Evolutionary conservation across 1,140 invertebrate species (phyloP).

Genomic region (Chlorops oryzae): DNA sequence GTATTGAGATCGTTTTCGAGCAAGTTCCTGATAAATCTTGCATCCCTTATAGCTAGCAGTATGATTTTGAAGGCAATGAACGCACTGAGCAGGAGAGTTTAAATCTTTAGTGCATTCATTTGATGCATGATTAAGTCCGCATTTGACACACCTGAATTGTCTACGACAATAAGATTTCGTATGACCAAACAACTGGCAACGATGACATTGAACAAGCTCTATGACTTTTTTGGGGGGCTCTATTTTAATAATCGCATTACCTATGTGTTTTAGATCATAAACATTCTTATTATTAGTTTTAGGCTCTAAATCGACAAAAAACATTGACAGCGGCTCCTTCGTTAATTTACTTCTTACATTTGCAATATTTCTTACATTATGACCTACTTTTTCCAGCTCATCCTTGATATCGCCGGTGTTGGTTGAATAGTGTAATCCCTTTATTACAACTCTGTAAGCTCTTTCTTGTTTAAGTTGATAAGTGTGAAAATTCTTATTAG

Average conservation of each 20-base stretch:
- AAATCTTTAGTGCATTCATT: background rate
- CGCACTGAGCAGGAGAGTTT: background rate
- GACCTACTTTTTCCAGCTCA: background rate
- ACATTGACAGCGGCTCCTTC: too few relatives aligned
- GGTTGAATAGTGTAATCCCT: background rate
- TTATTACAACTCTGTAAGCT: background rate
- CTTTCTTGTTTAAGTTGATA: background rate
- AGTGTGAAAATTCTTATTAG: background rate
- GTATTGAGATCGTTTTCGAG: too few relatives aligned
- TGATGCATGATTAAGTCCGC: background rate
- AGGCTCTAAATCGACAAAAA: background rate
- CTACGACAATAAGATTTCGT: background rate
- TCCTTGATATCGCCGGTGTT: background rate
- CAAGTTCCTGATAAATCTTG: slow-evolving; percentile 1
- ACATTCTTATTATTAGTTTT: background rate
- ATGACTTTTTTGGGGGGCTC: too few relatives aligned
- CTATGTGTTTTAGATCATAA: too few relatives aligned
- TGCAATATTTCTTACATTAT: too few relatives aligned
- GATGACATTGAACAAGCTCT: slow-evolving; percentile 1
- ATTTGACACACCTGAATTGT: background rate
- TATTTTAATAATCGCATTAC: too few relatives aligned
- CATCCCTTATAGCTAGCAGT: slow-evolving; percentile 1
- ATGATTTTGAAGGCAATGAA: slow-evolving; percentile 1
- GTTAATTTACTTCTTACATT: too few relatives aligned
- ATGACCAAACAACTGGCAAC: background rate